A percentile compares a stretch with the other conserved stretches of the same genome.
phyloP scores from a whole-genome alignment of 2,888 invertebrate species.

The Aplocera efformata region DNA sequence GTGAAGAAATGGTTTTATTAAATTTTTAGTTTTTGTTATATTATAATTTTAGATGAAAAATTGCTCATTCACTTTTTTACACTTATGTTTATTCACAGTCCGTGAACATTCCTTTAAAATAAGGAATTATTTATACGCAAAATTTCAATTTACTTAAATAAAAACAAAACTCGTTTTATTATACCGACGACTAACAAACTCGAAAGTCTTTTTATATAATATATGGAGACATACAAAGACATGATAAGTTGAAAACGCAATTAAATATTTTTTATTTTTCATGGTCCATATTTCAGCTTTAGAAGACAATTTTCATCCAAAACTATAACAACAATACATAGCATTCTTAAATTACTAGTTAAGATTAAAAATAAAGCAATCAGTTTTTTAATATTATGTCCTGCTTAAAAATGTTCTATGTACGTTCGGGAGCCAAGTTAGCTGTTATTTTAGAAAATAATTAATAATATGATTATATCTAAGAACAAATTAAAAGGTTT shows the following conservation, averaged over 20 bases:
- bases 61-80: constrained; percentile 3
- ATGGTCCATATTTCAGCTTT: too few relatives aligned
- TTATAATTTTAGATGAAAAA: constrained; percentile 46
- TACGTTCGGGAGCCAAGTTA: constrained; percentile 39
- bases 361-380: constrained; percentile 63
- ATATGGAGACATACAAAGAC: too few relatives aligned
- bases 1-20: constrained; percentile 55
- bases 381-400: constrained; percentile 35
- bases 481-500: constrained; percentile 9
- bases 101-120: too few relatives aligned
- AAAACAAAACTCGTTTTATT: too few relatives aligned
- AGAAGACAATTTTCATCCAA: constrained; percentile 27
- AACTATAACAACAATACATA: constrained; percentile 59
- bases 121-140: too few relatives aligned
- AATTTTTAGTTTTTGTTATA: constrained; percentile 44
- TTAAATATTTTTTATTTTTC: too few relatives aligned
- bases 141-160: too few relatives aligned
- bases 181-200: too few relatives aligned
- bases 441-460: constrained; percentile 34
- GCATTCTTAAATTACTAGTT: constrained; percentile 54
- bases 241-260: too few relatives aligned
- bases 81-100: too few relatives aligned
- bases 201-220: too few relatives aligned
- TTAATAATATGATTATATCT: constrained; percentile 25
- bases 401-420: constrained; percentile 44